Evolutionary conservation across 2,888 invertebrate genomes (phyloP), one percentile per base, ranked within the genome.

Genomic region (Andrena chrysosceles): DNA sequence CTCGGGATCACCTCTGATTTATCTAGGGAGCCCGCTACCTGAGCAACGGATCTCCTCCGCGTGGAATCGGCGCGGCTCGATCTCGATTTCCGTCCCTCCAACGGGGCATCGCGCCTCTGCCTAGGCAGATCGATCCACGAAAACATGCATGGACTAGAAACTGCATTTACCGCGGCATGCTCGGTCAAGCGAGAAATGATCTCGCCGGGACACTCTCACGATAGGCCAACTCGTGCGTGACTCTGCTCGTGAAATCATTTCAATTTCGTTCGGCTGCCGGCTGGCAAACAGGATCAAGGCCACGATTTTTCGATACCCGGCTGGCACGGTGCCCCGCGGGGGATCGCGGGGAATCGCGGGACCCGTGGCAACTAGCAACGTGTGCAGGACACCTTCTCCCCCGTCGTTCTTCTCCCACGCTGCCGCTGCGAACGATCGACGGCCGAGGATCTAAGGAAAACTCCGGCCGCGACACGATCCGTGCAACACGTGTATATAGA

Each of bases 211-310:
- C 78, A 80, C 82, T 85, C 88, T 85, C 83, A 78, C 86, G 82
- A 76, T 83, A 79, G 59, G 75, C 60, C 78, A 83, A 85, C 59
- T 86, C 81, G 85, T 85, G 89, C 87, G 85, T 87, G 85, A 89
- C 92, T 85, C n/a, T 23, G 85, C 10, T 56, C 56, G 56, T 83
- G 86, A 88, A 88, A 91, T 90, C 85, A 90, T 90, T 90, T 91
- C 89, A 87, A 87, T 91, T 90, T 91, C 90, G 77, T 90, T 89
- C 56, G 16, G 52, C 29, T 26, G 48, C 23, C 16, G 49, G 59
- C 31, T 31, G 48, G 68, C 13, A 67, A 67, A 33, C 78, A 68
- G 84, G 81, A 84, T 80, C 86, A 87, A 87, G 83, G 83, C 56
- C 77, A 52, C n/a, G 52, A 71, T 76, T 79, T 78, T 75, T 64